Evolutionary conservation across 2,797 vertebrate genomes (phyloP), one percentile per base, ranked within the genome.

Genomic region (Neosalanx taihuensis): DNA sequence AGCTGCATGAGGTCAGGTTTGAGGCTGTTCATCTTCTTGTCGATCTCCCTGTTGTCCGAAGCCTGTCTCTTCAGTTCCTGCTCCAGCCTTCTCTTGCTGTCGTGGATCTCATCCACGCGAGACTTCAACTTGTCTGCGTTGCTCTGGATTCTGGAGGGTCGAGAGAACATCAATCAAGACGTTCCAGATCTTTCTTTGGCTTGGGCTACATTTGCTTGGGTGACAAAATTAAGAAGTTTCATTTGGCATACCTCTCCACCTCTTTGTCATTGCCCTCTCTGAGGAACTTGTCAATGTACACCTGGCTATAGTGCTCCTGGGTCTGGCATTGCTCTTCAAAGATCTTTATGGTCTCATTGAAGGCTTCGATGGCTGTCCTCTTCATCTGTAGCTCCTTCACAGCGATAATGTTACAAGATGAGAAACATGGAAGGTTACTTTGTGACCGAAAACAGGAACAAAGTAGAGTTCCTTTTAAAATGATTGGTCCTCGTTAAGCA

Each of bases 311-410:
- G 29, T 93, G 93, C 80, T 96, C 95, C 76, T 97, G 95, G 0
- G 94, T 96, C 88, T 96, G 95, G 77, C 95, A 95, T 82, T 98
- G 95, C 77, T 98, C 95, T 37, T 96, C 96, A 1, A 98, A 98
- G 87, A 98, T 97, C 84, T 95, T 95, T 85, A 98, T 97, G 0
- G 95, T 97, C 84, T 97, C 95, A 0, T 94, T 94, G 86, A 98
- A 98, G 72, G 96, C 96, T 77, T 97, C 95, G 0, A 97, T 95
- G 0, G 96, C 96, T 0, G 95, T 98, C 61, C 92, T 92, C 77
- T 97, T 97, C 92, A 95, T 96, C 81, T 97, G 96, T 67, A 96
- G 87, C 79, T 97, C 96, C 96, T 98, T 0, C 7, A 60, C 23
- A 58, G 56, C 56, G 10, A 26, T 23, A 13, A 57, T 17, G 17